These are phyloP conservation scores for Mus pahari DNA, from an alignment of 2,113 vertebrate species.

Conservation along the genomic window DNA sequence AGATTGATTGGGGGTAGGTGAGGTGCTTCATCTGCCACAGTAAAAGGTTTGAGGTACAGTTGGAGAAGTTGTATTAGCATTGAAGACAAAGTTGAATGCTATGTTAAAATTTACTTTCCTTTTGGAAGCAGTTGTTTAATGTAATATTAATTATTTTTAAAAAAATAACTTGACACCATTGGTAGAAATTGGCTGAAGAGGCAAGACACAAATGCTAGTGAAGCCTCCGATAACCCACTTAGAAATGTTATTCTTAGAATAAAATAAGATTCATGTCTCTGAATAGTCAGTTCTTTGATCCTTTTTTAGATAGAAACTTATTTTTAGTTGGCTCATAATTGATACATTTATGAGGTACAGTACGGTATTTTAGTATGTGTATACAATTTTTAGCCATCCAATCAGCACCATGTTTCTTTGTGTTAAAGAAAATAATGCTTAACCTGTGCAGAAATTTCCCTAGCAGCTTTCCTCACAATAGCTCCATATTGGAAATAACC, in stretches of 20 bases:
- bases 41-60: neutral
- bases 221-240: neutral
- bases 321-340: slow-evolving; percentile 6
- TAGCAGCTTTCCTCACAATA: neutral
- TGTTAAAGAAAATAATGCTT: neutral
- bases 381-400: neutral
- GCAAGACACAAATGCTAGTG: neutral
- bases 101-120: neutral
- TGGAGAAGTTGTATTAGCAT: neutral
- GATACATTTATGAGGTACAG: neutral
- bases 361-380: neutral
- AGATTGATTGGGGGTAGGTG: neutral
- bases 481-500: neutral
- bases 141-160: neutral
- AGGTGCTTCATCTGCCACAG: neutral
- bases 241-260: neutral
- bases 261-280: neutral
- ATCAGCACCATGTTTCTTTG: neutral
- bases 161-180: neutral
- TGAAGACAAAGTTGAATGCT: neutral
- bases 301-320: neutral
- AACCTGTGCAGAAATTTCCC: neutral
- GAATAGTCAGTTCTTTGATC: neutral
- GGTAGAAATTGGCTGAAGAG: neutral
- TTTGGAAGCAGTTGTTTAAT: slow-evolving; percentile 40